A percentile compares a stretch with the other conserved stretches of the same genome.
Evolutionary conservation across 1,140 invertebrate species (phyloP).

Genomic region (Sarcophaga peregrina): DNA sequence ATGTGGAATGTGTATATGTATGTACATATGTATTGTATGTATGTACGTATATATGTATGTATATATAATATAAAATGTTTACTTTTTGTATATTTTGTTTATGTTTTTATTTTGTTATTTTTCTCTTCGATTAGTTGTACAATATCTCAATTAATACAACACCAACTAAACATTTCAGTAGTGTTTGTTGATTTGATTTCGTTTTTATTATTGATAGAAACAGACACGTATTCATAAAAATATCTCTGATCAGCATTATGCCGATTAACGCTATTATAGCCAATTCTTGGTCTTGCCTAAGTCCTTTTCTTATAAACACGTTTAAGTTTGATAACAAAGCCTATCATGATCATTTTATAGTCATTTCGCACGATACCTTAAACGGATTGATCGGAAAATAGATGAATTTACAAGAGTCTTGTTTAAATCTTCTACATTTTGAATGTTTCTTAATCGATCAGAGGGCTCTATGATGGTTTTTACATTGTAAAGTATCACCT

Average conservation of each 20-base stretch:
- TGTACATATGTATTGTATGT: not conserved
- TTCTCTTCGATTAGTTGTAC: not conserved
- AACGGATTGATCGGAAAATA: too few relatives aligned
- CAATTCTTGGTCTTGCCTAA: not conserved
- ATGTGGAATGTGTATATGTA: not conserved
- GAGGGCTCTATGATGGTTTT: too few relatives aligned
- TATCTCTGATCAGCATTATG: conserved; percentile 3
- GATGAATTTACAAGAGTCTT: too few relatives aligned
- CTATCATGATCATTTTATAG: too few relatives aligned
- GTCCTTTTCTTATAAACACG: too few relatives aligned
- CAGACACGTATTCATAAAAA: not conserved
- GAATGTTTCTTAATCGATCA: too few relatives aligned
- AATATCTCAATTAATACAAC: conserved; percentile 18
- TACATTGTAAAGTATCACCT: too few relatives aligned
- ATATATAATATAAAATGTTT: not conserved
- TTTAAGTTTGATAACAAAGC: too few relatives aligned
- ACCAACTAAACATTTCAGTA: not conserved
- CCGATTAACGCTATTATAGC: not conserved
- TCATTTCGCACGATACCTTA: too few relatives aligned
- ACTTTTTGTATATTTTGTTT: not conserved
- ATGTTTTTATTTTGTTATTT: conserved; percentile 7
- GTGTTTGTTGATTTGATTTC: not conserved
- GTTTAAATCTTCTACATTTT: too few relatives aligned
- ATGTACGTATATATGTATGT: not conserved
- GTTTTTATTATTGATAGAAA: not conserved